Percentiles rank a stretch among this genome's conserved stretches.
Conservation (phyloP, 2,113 vertebrate species). For the Elanus axillaris region DNA sequence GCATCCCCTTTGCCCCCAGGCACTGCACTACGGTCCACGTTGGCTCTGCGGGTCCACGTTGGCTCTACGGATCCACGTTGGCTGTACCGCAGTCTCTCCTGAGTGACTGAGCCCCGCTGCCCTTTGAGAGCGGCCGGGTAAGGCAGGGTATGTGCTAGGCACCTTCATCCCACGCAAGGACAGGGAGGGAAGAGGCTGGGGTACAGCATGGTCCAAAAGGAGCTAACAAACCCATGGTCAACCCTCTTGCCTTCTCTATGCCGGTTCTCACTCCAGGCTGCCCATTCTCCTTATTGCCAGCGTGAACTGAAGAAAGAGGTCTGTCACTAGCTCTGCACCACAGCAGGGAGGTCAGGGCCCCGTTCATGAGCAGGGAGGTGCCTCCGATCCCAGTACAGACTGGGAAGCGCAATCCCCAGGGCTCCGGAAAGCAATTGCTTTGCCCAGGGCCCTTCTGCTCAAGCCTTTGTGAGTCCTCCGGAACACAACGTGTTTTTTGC, state of each 20-base stretch:
- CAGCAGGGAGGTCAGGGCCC: neutral
- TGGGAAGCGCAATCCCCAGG: fast-evolving
- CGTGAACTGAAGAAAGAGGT: neutral
- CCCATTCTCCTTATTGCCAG: neutral
- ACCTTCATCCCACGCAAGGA: neutral
- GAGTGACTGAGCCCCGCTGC: neutral
- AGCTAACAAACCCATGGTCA: neutral
- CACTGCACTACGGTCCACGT: fast-evolving
- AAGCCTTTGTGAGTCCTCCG: neutral
- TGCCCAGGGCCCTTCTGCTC: neutral
- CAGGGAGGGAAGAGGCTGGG: neutral
- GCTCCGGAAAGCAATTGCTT: neutral
- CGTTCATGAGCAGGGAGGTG: neutral
- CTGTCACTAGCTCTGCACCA: neutral
- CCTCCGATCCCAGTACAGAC: neutral
- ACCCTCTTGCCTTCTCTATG: neutral
- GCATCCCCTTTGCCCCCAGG: neutral
- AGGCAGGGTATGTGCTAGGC: neutral
- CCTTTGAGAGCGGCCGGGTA: neutral
- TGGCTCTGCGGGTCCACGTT: fast-evolving
- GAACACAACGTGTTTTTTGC: neutral
- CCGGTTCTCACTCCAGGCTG: neutral
- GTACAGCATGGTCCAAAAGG: neutral
- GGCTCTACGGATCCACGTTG: neutral
- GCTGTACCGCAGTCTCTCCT: neutral